Percentiles rank a stretch among this genome's conserved stretches.
Evolutionary conservation across 2,113 vertebrate species (phyloP).

Genomic region (Apaloderma vittatum): DNA sequence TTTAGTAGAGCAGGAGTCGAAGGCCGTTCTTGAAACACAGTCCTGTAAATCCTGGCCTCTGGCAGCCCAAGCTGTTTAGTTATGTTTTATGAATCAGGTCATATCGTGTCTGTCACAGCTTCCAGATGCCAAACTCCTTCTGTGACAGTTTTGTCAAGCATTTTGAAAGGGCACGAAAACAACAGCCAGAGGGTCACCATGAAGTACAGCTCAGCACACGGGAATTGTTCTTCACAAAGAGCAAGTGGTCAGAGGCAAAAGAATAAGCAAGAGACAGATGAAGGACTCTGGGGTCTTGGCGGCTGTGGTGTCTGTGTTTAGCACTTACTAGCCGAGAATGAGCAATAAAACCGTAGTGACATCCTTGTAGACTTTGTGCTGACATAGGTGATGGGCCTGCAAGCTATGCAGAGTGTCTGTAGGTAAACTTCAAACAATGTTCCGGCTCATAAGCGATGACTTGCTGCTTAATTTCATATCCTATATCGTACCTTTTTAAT

Average conservation of each 20-base stretch:
- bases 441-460: not conserved
- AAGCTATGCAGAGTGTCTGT: not conserved
- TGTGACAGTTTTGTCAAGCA: slow-evolving; percentile 12
- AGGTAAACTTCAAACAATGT: not conserved
- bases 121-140: slow-evolving; percentile 42
- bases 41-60: slow-evolving; percentile 33
- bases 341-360: not conserved
- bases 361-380: not conserved
- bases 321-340: not conserved
- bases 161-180: slow-evolving; percentile 37
- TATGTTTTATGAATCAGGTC: slow-evolving; percentile 36
- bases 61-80: slow-evolving; percentile 47
- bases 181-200: not conserved
- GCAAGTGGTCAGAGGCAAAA: not conserved
- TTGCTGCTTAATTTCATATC: not conserved
- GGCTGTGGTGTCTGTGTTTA: not conserved
- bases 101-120: not conserved
- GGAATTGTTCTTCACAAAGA: not conserved
- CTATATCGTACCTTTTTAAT: not conserved
- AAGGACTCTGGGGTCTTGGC: not conserved
- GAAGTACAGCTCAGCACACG: not conserved
- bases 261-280: not conserved
- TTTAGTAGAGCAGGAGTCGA: not conserved
- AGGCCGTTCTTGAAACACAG: not conserved
- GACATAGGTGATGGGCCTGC: not conserved